A percentile compares a stretch with the other conserved stretches of the same genome.
phyloP scores from a whole-genome alignment of 2,888 invertebrate species.

The Therioaphis trifolii region DNA sequence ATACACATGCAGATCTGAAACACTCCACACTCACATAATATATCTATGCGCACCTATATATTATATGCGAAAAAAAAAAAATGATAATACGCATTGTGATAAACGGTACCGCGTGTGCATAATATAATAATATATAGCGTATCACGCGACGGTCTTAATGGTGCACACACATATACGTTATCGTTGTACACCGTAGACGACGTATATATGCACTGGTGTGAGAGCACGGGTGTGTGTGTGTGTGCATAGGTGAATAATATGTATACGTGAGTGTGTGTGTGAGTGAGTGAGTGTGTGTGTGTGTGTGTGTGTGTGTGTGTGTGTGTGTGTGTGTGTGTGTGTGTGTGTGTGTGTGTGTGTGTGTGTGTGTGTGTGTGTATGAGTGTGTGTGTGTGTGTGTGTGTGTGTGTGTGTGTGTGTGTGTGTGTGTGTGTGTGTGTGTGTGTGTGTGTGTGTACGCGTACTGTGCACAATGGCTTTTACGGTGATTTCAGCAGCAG shows the following conservation, averaged over 20 bases:
- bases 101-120: not conserved
- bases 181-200: not conserved
- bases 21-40: too few species aligned
- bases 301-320: too few species aligned
- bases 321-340: too few species aligned
- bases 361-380: too few species aligned
- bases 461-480: slow-evolving; percentile 26
- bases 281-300: too few species aligned
- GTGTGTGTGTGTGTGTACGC: not conserved
- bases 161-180: not conserved
- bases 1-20: too few species aligned
- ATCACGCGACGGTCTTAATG: slow-evolving; percentile 39
- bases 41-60: not conserved
- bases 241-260: too few species aligned
- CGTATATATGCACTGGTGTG: too few species aligned
- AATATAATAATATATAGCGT: not conserved
- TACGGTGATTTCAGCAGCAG: slow-evolving; percentile 26
- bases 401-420: not conserved
- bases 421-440: not conserved
- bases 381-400: too few species aligned
- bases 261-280: too few species aligned
- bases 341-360: too few species aligned
- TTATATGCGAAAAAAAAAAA: slow-evolving; percentile 24
- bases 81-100: slow-evolving; percentile 12
- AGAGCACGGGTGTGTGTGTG: too few species aligned